Percentiles rank a stretch among this genome's conserved stretches.
These are phyloP conservation scores for Lepidurus arcticus DNA, from an alignment of 1,140 invertebrate genomes.

Conservation along the genomic window DNA sequence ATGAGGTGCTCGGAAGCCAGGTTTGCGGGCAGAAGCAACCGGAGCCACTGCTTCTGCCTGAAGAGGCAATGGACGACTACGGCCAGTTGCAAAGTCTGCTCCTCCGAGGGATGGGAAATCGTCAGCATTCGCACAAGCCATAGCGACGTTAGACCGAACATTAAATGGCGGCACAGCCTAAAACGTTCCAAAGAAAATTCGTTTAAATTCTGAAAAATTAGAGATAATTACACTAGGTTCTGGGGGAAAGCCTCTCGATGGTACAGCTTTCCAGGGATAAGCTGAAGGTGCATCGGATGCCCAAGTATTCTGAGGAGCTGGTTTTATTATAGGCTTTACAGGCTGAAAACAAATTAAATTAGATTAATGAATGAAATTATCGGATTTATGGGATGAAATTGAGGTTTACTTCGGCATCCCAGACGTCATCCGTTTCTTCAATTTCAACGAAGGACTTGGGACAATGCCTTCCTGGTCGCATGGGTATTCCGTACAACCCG, in stretches of 20 bases:
- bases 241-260: too few species aligned
- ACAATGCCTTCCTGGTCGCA: constrained; percentile 30
- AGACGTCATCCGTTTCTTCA: not conserved
- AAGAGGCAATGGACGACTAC: not conserved
- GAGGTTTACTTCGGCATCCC: not conserved
- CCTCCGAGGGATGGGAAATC: not conserved
- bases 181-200: too few species aligned
- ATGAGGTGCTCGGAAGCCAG: not conserved
- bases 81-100: not conserved
- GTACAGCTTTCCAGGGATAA: too few species aligned
- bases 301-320: too few species aligned
- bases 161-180: too few species aligned
- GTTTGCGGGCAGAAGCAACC: not conserved
- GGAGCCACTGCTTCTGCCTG: not conserved
- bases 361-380: not conserved
- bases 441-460: constrained; percentile 22
- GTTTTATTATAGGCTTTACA: not conserved
- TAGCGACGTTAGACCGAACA: too few species aligned
- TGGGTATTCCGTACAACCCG: constrained; percentile 26
- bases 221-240: too few species aligned
- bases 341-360: not conserved
- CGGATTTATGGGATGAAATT: not conserved
- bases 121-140: not conserved
- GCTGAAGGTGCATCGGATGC: too few species aligned
- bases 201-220: too few species aligned